Evolutionary conservation across 2,113 vertebrate genomes (phyloP).

Genomic region (Puffinus mauretanicus): DNA sequence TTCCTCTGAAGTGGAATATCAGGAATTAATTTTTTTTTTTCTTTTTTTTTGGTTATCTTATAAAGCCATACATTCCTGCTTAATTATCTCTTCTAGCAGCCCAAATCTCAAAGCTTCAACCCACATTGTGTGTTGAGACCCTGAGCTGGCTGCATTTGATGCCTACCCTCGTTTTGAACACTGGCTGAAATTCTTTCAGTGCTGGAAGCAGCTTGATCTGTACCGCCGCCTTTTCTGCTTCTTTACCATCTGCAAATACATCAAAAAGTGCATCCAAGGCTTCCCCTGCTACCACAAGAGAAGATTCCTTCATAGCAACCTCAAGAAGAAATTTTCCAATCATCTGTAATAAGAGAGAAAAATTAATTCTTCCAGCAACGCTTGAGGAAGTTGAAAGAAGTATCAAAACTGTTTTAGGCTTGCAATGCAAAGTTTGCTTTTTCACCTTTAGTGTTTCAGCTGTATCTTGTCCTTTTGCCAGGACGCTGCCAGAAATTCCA

Average conservation of each 20-base stretch:
- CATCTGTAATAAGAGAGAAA: constrained; percentile 74
- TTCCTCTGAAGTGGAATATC: neutral
- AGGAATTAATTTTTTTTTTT: neutral
- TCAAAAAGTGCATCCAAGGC: constrained; percentile 94
- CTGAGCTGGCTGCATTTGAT: neutral
- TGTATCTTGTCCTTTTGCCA: constrained; percentile 84
- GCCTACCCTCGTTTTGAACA: constrained; percentile 90
- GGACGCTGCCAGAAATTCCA: constrained; percentile 90
- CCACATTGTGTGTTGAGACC: neutral
- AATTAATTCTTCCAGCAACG: neutral
- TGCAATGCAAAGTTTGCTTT: neutral
- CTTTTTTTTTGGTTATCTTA: neutral
- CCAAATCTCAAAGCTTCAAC: neutral
- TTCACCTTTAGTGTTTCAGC: constrained; percentile 88
- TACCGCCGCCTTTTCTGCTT: constrained; percentile 85
- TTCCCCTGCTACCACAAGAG: constrained; percentile 90
- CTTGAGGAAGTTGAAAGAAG: neutral
- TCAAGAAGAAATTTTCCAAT: constrained; percentile 90
- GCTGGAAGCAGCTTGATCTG: constrained; percentile 83
- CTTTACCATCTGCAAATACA: constrained; percentile 91
- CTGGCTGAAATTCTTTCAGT: constrained; percentile 88
- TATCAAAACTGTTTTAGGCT: neutral
- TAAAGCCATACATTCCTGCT: neutral
- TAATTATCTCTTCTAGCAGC: neutral
- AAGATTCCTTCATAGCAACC: constrained; percentile 83